These are phyloP conservation scores for Eunapius fragilis DNA, from an alignment of 37 sponge, comb jelly and placozoan species.

Conservation along the genomic window DNA sequence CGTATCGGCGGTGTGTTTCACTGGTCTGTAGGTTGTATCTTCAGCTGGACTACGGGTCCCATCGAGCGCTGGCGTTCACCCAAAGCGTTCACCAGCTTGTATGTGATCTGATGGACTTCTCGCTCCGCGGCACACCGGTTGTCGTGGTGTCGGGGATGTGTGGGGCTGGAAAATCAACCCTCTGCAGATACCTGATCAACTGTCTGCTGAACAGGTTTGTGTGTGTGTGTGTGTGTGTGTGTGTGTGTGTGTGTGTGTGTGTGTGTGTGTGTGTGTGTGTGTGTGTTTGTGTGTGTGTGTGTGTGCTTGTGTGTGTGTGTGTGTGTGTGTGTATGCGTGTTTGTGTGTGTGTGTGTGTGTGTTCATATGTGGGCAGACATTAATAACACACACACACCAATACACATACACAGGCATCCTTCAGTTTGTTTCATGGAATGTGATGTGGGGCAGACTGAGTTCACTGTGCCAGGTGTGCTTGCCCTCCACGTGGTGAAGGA, in stretches of 20 bases:
- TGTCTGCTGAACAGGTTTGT: slow-evolving; percentile 55
- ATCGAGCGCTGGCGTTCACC: not conserved
- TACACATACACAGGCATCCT: not conserved
- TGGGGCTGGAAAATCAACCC: slow-evolving; percentile 68
- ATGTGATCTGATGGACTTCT: not conserved
- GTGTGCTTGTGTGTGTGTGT: not conserved
- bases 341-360: not conserved
- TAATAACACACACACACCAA: not conserved
- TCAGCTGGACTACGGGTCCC: not conserved
- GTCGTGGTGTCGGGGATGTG: slow-evolving; percentile 58
- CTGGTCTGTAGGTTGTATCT: not conserved
- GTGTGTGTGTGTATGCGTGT: slow-evolving; percentile 10
- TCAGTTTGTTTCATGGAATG: slow-evolving; percentile 73
- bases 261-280: slow-evolving; percentile 1
- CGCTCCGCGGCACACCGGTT: slow-evolving; percentile 12
- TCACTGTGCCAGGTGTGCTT: slow-evolving; percentile 59
- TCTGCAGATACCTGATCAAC: slow-evolving; percentile 58
- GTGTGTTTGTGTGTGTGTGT: slow-evolving; percentile 17
- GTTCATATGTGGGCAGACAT: not conserved
- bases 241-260: slow-evolving; percentile 6
- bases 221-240: slow-evolving; percentile 9
- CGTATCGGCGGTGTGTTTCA: not conserved
- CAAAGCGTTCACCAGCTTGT: not conserved
- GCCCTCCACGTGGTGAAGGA: slow-evolving; percentile 46
- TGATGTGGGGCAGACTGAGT: slow-evolving; percentile 88